Base-by-base conservation (phyloP, 1,140 invertebrate species). In the Lepidurus packardi region DNA sequence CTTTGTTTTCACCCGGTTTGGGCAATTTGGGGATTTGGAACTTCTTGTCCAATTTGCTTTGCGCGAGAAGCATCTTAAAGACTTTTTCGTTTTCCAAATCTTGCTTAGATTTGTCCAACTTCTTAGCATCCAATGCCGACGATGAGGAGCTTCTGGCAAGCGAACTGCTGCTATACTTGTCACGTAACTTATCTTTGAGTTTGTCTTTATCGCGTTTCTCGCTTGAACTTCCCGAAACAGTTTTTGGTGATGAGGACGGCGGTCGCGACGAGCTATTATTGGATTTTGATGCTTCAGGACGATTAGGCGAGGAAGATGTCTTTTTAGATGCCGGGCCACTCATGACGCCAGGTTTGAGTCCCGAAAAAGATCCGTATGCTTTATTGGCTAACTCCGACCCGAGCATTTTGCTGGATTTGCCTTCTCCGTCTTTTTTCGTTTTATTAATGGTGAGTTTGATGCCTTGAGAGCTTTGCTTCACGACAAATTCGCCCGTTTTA, bases 361-460 rank as follows among this genome's bases (percentile, higher is more conserved):
- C 93, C 0, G 93, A 94, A 82, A 94, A 91, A 13, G 91, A 91
- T 84, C 91, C 92, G 0, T 90, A 90, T 0, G 91, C 91, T 1
- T 90, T 90, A 34, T 86, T 88, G 1, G 86, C 89, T 24, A 82
- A 83, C 43, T 80, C 78, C 80, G 82, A 78, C 82, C 86, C 85
- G 8, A 85, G 86, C 16, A 88, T 89, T 13, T 76, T 78, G 10
- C 74, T 73, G 11, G 80, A 81, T 11, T 80, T 81, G 34, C 80
- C 65, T 73, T 91, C 91, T n/a, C 88, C 90, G 78, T 90, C 87
- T 81, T 83, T 83, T 16, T 65, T 65, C 1, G 93, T 93, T 86
- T 95, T 95, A 82, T 94, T 95, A 9, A 95, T 94, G 0, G 93
- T 96, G 11, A 96, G 89, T 84, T 95, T 96, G 85, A 95, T 92